phyloP scores from a whole-genome alignment of 2,797 vertebrate species.

The Labroides dimidiatus region DNA sequence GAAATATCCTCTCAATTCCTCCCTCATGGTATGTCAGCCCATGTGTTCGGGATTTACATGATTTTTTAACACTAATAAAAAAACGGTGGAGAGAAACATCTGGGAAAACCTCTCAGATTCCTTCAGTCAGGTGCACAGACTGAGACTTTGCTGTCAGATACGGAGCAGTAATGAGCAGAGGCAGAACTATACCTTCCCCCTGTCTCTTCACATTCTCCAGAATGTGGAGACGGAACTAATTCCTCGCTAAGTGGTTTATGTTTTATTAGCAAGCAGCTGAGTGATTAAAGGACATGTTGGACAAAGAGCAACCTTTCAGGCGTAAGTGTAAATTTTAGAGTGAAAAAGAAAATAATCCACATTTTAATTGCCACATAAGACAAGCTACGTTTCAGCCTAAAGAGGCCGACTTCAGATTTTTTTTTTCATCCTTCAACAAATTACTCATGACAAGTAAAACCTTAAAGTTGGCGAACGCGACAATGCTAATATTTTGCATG shows the following conservation, averaged over 20 bases:
- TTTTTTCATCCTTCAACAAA: constrained; percentile 60
- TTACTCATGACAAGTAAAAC: constrained; percentile 58
- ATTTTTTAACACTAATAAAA: constrained; percentile 78
- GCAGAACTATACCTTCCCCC: constrained; percentile 64
- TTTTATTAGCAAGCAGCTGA: constrained; percentile 79
- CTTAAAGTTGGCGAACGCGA: constrained; percentile 40
- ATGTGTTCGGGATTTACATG: constrained; percentile 77
- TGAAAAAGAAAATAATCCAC: constrained; percentile 68
- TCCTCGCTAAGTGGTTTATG: constrained; percentile 79
- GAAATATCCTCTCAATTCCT: constrained; percentile 77
- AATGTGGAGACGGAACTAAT: constrained; percentile 76
- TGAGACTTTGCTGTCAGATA: constrained; percentile 72
- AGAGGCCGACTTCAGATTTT: constrained; percentile 24
- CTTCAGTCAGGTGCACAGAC: constrained; percentile 73
- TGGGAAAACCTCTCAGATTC: constrained; percentile 73
- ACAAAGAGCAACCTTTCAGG: constrained; percentile 75
- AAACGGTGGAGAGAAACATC: constrained; percentile 74
- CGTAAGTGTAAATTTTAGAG: constrained; percentile 64
- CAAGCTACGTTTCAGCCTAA: constrained; percentile 40
- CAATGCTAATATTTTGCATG: constrained; percentile 47
- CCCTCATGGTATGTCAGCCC: constrained; percentile 73
- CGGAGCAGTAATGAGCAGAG: constrained; percentile 79
- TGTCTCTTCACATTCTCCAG: constrained; percentile 65
- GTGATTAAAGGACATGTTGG: constrained; percentile 77
- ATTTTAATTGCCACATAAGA: constrained; percentile 71